Percentiles rank a stretch among this genome's conserved stretches.
Evolutionary conservation across 2,888 invertebrate species (phyloP).

Genomic region (Mactromeris polynyma): DNA sequence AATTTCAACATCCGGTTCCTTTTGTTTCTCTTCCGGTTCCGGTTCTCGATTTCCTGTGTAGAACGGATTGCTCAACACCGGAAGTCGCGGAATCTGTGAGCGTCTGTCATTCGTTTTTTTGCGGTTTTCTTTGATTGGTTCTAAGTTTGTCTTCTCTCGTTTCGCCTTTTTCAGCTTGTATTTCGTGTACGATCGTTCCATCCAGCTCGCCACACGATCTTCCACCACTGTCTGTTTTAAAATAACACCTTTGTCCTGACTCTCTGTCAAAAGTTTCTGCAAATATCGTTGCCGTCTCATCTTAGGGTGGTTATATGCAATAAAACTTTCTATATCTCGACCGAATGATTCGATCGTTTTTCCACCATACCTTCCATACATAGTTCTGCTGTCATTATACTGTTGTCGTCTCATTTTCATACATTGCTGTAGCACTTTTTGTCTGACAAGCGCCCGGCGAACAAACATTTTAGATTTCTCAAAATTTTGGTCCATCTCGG

Average conservation of each 20-base stretch:
- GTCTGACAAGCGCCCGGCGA: slow-evolving; percentile 72
- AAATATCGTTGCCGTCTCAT: slow-evolving; percentile 72
- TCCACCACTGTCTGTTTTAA: slow-evolving; percentile 63
- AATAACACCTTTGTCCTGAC: slow-evolving; percentile 73
- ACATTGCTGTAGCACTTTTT: slow-evolving; percentile 76
- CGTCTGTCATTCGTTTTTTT: slow-evolving; percentile 16
- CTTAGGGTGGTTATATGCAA: slow-evolving; percentile 76
- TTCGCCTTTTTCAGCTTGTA: slow-evolving; percentile 59
- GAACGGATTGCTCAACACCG: slow-evolving; percentile 59
- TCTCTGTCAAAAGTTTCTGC: slow-evolving; percentile 69
- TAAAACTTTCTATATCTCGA: slow-evolving; percentile 77
- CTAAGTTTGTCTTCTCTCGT: slow-evolving; percentile 50
- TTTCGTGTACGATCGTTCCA: slow-evolving; percentile 67
- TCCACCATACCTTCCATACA: slow-evolving; percentile 77
- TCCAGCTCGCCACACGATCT: slow-evolving; percentile 66
- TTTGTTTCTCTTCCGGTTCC: slow-evolving; percentile 27
- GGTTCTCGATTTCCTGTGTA: slow-evolving; percentile 34
- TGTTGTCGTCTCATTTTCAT: slow-evolving; percentile 75
- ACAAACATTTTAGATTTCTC: slow-evolving; percentile 75
- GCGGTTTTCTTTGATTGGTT: slow-evolving; percentile 46
- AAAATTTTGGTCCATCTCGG: slow-evolving; percentile 65
- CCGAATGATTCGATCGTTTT: slow-evolving; percentile 74
- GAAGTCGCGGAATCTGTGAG: slow-evolving; percentile 46
- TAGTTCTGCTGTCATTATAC: slow-evolving; percentile 19
- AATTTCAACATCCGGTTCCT: slow-evolving; percentile 39